Percentiles rank a stretch among this genome's conserved stretches.
These are phyloP conservation scores for Polydrusus pterygomalis DNA, from an alignment of 2,888 invertebrate genomes.

Conservation along the genomic window DNA sequence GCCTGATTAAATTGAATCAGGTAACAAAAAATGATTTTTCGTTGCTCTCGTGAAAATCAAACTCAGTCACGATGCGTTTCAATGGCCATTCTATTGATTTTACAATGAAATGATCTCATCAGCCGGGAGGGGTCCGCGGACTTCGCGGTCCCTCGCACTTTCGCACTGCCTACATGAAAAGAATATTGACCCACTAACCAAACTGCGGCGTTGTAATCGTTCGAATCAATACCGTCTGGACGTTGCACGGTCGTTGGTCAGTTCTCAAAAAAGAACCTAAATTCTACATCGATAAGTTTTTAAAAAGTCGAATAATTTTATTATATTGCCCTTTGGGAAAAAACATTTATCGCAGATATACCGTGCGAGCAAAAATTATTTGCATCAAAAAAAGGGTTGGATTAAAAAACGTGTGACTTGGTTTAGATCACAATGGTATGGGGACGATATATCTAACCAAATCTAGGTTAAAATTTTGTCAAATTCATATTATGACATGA, in stretches of 20 bases:
- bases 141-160: constrained; percentile 20
- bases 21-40: not conserved
- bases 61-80: constrained; percentile 4
- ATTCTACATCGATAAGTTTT: no score
- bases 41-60: constrained; percentile 6
- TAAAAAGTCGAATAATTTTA: no score
- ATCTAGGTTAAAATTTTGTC: no score
- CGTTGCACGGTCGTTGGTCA: constrained; percentile 18
- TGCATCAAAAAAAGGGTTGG: no score
- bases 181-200: constrained; percentile 42
- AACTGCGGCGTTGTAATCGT: constrained; percentile 11
- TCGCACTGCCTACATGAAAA: constrained; percentile 23
- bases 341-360: no score
- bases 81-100: constrained; percentile 30
- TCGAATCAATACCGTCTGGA: constrained; percentile 29
- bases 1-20: not conserved
- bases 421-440: no score
- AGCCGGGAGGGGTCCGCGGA: constrained; percentile 13
- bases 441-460: no score
- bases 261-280: no score
- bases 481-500: no score
- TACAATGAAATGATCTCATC: constrained; percentile 35
- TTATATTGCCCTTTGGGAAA: no score
- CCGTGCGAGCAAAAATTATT: no score
- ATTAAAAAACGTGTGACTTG: no score